Evolutionary conservation across 2,888 invertebrate genomes (phyloP).

Genomic region (Halocaridina rubra): DNA sequence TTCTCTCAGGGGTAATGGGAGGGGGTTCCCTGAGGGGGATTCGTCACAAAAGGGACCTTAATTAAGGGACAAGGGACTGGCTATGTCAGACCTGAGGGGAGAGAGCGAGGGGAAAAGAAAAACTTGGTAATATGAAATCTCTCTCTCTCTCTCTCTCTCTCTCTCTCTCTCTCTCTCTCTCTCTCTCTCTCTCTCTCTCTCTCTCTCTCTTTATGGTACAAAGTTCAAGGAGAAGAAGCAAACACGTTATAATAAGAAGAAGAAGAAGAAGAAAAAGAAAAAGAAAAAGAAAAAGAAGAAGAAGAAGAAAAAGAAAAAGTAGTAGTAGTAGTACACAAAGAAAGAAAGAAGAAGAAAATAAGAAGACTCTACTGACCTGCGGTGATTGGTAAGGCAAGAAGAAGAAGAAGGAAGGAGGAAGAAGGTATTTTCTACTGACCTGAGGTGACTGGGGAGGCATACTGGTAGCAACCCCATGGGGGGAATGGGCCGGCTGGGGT

Average conservation of each 20-base stretch:
- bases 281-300: too few species aligned
- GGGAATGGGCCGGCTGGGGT: conserved; percentile 52
- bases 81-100: neutral
- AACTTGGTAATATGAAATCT: neutral
- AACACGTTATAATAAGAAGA: too few species aligned
- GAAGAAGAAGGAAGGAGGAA: neutral
- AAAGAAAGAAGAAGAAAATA: too few species aligned
- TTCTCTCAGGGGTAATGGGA: neutral
- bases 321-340: too few species aligned
- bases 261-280: too few species aligned
- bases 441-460: conserved; percentile 38
- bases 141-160: neutral
- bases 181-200: neutral
- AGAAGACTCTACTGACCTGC: too few species aligned
- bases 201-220: neutral
- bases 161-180: neutral
- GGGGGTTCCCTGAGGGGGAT: too few species aligned
- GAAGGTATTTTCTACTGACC: neutral
- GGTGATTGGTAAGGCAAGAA: too few species aligned
- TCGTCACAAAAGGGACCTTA: too few species aligned
- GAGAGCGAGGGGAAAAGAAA: neutral
- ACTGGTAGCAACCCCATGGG: conserved; percentile 47
- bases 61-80: neutral
- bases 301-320: too few species aligned
- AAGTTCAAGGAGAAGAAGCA: too few species aligned